phyloP scores from a whole-genome alignment of 2,888 invertebrate species.

The Hanleya hanleyi region DNA sequence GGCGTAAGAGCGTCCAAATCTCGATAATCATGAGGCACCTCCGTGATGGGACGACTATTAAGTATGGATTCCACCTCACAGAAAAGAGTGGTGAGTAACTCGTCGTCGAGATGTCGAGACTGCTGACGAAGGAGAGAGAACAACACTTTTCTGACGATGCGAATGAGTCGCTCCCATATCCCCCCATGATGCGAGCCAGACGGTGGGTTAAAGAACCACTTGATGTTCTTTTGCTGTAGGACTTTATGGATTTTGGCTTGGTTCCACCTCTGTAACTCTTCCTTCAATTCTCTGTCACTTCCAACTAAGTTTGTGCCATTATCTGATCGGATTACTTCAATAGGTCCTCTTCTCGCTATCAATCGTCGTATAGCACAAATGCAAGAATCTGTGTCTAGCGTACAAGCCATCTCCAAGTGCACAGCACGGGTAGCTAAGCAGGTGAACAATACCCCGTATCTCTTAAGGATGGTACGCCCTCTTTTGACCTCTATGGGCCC shows the following conservation, averaged over 20 bases:
- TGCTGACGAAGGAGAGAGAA: background rate
- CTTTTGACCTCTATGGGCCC: conserved; percentile 13
- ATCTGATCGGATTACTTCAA: background rate
- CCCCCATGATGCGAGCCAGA: background rate
- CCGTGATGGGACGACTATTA: background rate
- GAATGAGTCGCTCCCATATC: background rate
- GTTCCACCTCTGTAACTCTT: background rate
- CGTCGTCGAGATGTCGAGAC: background rate
- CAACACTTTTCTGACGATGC: background rate
- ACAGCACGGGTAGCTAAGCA: conserved; percentile 21
- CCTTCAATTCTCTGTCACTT: background rate
- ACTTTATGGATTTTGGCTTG: background rate
- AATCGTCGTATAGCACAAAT: conserved; percentile 14
- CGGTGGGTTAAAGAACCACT: background rate
- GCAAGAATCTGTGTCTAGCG: conserved; percentile 18
- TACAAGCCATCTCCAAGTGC: conserved; percentile 17
- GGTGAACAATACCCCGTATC: conserved; percentile 27
- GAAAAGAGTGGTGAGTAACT: background rate
- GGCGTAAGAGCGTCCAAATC: background rate
- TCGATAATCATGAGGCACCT: background rate
- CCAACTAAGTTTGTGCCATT: background rate
- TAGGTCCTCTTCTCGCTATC: background rate
- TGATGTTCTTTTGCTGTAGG: background rate
- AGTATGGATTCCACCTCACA: background rate
- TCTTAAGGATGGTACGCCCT: conserved; percentile 8